A percentile compares a stretch with the other conserved stretches of the same genome.
These are phyloP conservation scores for Pollenia amentaria DNA, from an alignment of 2,888 invertebrate genomes.

Conservation along the genomic window DNA sequence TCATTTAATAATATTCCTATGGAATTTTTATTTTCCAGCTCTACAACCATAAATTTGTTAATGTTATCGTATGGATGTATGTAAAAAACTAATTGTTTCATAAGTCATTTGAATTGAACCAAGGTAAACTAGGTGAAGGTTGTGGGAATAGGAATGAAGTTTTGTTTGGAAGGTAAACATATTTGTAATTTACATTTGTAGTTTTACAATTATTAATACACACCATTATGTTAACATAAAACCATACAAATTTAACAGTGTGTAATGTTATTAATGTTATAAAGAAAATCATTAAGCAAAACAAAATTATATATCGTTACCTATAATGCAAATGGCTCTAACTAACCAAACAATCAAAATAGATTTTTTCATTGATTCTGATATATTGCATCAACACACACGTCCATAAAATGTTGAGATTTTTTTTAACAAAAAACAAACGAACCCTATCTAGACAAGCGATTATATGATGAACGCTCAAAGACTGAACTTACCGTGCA, in stretches of 20 bases:
- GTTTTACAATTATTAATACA: neutral
- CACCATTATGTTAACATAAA: conserved; percentile 5
- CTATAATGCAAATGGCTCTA: neutral
- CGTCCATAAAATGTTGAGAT: no score
- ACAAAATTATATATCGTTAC: neutral
- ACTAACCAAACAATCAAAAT: no score
- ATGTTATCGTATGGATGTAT: neutral
- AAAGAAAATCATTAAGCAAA: neutral
- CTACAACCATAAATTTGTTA: neutral
- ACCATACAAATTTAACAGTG: neutral
- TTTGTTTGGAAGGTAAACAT: neutral
- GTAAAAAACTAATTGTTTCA: conserved; percentile 1
- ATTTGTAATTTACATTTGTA: conserved; percentile 5
- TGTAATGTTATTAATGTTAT: neutral
- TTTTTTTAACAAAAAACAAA: no score
- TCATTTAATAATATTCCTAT: neutral
- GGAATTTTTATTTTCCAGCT: neutral
- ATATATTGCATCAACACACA: no score
- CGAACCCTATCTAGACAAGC: no score
- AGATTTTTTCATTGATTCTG: no score
- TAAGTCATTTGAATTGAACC: conserved; percentile 15
- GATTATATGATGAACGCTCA: no score
- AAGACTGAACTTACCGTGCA: no score
- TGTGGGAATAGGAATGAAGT: conserved; percentile 38
- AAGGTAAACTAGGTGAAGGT: conserved; percentile 65